Base-by-base conservation (phyloP, 1,140 invertebrate species). In the Coptotermes formosanus region DNA sequence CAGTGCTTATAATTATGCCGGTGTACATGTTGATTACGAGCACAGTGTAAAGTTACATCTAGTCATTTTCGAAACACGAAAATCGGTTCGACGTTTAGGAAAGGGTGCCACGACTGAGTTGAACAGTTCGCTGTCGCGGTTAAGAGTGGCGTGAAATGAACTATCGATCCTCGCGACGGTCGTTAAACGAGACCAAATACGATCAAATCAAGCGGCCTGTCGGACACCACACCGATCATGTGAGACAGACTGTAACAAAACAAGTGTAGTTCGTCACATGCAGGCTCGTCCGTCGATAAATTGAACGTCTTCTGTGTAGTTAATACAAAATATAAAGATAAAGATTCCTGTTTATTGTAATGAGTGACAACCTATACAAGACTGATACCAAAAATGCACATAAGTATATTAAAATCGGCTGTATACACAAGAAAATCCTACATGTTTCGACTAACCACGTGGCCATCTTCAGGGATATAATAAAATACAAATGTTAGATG, bases 71-170 rank as follows among this genome's bases (percentile, higher is more conserved):
- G n/a, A 75, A n/a, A 75, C 64, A 75, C 25, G n/a, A n/a, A 30
- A 75, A 75, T 75, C 64, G 14, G 64, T 75, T 75, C 8, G 64
- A 75, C 25, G 30, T 75, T 75, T 75, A 75, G n/a, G n/a, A 25
- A n/a, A 12, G 64, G 6, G n/a, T 30, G 25, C 14, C n/a, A 30
- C 3, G 64, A 75, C 25, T 14, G 64, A 6, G 14, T 30, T 75
- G 64, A 75, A 75, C 64, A 75, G 25, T 75, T 30, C 3, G 64
- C 64, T 75, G 64, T 75, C 64, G 64, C 8, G 64, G 64, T 38
- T 25, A 75, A 75, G 64, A 75, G 64, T 75, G 64, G 64, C 64
- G 64, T 75, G 64, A 75, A 75, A 75, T 75, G 64, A 75, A 75
- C n/a, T 75, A 75, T 75, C 64, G 64, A 75, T 75, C 64, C n/a